These are phyloP conservation scores for Rhadinocentrus ornatus DNA, from an alignment of 2,797 vertebrate species.

Conservation along the genomic window DNA sequence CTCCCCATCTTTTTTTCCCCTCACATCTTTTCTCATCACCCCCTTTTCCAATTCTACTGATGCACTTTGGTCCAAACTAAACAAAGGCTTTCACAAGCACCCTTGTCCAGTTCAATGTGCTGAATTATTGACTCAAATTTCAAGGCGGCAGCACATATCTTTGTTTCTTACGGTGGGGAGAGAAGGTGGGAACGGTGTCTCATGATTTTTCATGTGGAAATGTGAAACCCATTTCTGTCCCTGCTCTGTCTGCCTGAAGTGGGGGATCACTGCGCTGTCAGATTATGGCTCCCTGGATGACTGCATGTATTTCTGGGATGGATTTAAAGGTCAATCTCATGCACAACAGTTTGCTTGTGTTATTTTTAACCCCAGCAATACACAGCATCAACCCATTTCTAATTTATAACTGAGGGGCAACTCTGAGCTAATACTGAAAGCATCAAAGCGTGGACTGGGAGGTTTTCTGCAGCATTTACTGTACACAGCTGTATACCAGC, in stretches of 20 bases:
- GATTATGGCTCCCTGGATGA: slow-evolving; percentile 63
- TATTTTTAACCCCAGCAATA: slow-evolving; percentile 62
- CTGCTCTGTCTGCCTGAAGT: slow-evolving; percentile 21
- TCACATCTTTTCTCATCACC: neutral
- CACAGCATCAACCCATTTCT: slow-evolving; percentile 32
- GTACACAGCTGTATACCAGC: neutral
- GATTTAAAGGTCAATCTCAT: slow-evolving; percentile 75
- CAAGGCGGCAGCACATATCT: slow-evolving; percentile 29
- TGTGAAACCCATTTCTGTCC: slow-evolving; percentile 43
- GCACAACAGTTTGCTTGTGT: slow-evolving; percentile 59
- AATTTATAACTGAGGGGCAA: slow-evolving; percentile 34
- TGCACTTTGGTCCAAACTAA: slow-evolving; percentile 42
- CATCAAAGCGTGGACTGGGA: neutral
- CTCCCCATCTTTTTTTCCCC: neutral
- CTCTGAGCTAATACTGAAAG: slow-evolving; percentile 25
- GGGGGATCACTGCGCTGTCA: slow-evolving; percentile 59
- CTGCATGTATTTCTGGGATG: slow-evolving; percentile 59
- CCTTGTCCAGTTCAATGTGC: slow-evolving; percentile 33
- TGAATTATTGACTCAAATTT: slow-evolving; percentile 65
- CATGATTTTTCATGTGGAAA: slow-evolving; percentile 49
- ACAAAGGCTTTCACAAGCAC: slow-evolving; percentile 41
- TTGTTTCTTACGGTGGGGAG: slow-evolving; percentile 26
- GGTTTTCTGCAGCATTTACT: neutral
- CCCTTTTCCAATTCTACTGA: slow-evolving; percentile 24
- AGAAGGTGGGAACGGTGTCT: slow-evolving; percentile 19